phyloP scores from a whole-genome alignment of 2,797 vertebrate genomes.

The Valencia hispanica region DNA sequence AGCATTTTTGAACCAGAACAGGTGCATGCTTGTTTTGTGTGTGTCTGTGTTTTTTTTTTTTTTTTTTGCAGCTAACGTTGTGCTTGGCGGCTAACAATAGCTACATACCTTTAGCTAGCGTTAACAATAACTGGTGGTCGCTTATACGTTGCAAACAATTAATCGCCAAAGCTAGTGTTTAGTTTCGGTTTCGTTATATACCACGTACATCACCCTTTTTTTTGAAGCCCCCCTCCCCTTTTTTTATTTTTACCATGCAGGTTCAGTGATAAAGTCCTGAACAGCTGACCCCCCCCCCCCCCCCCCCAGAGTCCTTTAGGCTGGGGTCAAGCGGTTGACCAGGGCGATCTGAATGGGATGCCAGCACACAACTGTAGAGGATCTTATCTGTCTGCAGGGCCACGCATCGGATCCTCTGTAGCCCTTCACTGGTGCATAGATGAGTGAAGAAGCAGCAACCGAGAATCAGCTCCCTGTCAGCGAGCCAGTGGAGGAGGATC shows the following conservation, averaged over 20 bases:
- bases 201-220: accelerated
- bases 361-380: background rate
- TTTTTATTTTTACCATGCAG: too few relatives aligned
- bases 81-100: slow-evolving; percentile 15
- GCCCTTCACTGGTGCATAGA: slow-evolving; percentile 43
- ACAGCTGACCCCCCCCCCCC: slow-evolving; percentile 2
- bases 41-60: too few relatives aligned
- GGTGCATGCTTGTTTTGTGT: slow-evolving; percentile 3
- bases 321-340: background rate
- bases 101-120: slow-evolving; percentile 10
- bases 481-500: slow-evolving; percentile 36
- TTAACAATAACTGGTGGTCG: background rate
- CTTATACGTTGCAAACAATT: background rate
- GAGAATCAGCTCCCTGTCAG: slow-evolving; percentile 11
- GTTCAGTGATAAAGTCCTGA: too few relatives aligned
- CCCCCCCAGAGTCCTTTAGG: background rate
- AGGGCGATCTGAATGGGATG: slow-evolving; percentile 39
- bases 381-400: background rate
- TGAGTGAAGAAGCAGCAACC: slow-evolving; percentile 47
- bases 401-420: slow-evolving; percentile 7
- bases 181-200: background rate
- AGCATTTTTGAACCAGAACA: background rate
- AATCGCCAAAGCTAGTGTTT: background rate
- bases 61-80: slow-evolving; percentile 23
- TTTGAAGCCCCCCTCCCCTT: background rate